A percentile compares a stretch with the other conserved stretches of the same genome.
phyloP scores from a whole-genome alignment of 2,113 vertebrate species.

The Callionymus lyra region DNA sequence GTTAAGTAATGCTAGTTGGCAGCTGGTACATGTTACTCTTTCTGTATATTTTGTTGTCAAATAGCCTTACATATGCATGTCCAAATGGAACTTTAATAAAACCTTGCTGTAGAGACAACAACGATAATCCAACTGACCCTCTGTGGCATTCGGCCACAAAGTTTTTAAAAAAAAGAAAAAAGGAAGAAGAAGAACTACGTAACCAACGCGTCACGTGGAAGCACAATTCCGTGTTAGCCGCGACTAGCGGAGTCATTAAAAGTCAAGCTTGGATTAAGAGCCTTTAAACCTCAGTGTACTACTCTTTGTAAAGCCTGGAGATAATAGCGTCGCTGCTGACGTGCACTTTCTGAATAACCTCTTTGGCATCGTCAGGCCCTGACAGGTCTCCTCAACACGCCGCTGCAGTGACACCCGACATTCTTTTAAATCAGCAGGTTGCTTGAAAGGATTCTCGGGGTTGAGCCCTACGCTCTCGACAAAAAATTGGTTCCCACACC shows the following conservation, averaged over 20 bases:
- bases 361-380: constrained; percentile 1
- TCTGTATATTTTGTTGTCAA: too few species aligned
- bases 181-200: too few species aligned
- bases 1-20: too few species aligned
- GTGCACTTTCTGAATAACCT: constrained; percentile 3
- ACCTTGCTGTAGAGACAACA: too few species aligned
- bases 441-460: constrained; percentile 24
- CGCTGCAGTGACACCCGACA: constrained; percentile 19
- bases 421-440: constrained; percentile 41
- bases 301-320: constrained; percentile 28
- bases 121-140: too few species aligned
- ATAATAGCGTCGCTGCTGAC: constrained; percentile 39
- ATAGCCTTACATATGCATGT: too few species aligned
- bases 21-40: too few species aligned
- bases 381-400: constrained; percentile 27
- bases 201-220: background rate
- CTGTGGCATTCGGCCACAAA: too few species aligned
- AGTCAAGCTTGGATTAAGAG: constrained; percentile 33
- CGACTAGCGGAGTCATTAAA: constrained; percentile 22
- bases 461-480: constrained; percentile 8
- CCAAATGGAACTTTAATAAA: too few species aligned
- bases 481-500: constrained; percentile 32
- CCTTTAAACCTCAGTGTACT: constrained; percentile 35
- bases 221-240: constrained; percentile 8
- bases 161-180: too few species aligned